Conservation (phyloP, 2,797 vertebrate genomes). For the Dromococcyx pavoninus region DNA sequence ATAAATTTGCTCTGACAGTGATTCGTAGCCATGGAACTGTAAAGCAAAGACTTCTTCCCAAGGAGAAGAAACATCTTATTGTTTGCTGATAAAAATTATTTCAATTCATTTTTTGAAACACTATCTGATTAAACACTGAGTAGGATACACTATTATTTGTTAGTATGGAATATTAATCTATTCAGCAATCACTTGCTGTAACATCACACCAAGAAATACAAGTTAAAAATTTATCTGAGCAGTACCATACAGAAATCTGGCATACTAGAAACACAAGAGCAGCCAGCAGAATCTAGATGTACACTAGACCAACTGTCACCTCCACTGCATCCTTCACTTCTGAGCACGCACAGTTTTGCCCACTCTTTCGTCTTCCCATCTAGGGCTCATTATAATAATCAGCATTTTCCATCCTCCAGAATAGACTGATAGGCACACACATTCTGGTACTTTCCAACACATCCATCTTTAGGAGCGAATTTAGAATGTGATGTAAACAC, state of each 20-base stretch:
- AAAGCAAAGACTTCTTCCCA: neutral
- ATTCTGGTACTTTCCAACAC: neutral
- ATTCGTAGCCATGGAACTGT: neutral
- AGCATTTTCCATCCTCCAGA: neutral
- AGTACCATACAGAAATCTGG: neutral
- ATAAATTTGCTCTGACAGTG: neutral
- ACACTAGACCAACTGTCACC: neutral
- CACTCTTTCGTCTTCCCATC: neutral
- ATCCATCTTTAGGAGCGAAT: neutral
- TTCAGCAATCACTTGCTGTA: neutral
- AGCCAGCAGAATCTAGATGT: neutral
- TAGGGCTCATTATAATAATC: neutral
- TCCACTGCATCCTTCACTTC: neutral
- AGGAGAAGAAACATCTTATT: neutral
- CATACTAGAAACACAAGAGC: neutral
- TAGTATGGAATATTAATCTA: neutral
- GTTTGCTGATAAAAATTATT: neutral
- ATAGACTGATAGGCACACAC: neutral
- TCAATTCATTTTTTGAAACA: neutral
- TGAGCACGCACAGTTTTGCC: neutral
- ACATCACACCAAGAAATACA: neutral
- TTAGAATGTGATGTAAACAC: accelerated
- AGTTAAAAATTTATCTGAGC: neutral
- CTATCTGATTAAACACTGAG: neutral
- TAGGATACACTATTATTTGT: neutral